Conservation (phyloP, 2,113 vertebrate genomes). For the Pelusios castaneus region DNA sequence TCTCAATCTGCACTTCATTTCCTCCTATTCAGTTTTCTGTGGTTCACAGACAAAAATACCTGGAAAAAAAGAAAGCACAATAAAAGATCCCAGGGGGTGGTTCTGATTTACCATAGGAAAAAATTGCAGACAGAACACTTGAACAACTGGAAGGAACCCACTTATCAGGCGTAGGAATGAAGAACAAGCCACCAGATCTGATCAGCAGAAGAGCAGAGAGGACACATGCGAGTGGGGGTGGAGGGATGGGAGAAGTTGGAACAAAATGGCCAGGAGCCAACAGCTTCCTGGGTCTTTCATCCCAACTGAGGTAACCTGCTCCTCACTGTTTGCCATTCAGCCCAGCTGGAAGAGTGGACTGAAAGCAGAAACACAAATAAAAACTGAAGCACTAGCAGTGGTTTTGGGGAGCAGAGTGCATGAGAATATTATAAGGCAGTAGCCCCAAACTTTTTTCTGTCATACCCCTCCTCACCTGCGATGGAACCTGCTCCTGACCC, state of each 20-base stretch:
- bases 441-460: too few relatives aligned
- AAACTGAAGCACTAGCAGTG: background rate
- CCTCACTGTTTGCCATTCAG: background rate
- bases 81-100: conserved; percentile 62
- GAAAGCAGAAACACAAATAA: background rate
- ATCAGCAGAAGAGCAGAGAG: background rate
- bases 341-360: background rate
- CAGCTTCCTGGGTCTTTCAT: background rate
- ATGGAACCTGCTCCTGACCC: too few relatives aligned
- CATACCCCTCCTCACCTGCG: too few relatives aligned
- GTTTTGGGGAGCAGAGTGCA: background rate
- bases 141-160: conserved; percentile 1
- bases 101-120: conserved; percentile 60
- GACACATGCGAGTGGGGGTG: background rate
- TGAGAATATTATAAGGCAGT: background rate
- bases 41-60: conserved; percentile 77
- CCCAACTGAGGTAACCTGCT: background rate
- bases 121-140: background rate
- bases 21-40: conserved; percentile 75
- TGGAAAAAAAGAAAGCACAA: conserved; percentile 66
- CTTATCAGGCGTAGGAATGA: background rate
- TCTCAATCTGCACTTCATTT: conserved; percentile 75
- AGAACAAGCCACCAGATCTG: background rate
- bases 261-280: background rate
- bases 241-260: background rate